phyloP scores from a whole-genome alignment of 2,888 invertebrate genomes.

The Limnephilus rhombicus region DNA sequence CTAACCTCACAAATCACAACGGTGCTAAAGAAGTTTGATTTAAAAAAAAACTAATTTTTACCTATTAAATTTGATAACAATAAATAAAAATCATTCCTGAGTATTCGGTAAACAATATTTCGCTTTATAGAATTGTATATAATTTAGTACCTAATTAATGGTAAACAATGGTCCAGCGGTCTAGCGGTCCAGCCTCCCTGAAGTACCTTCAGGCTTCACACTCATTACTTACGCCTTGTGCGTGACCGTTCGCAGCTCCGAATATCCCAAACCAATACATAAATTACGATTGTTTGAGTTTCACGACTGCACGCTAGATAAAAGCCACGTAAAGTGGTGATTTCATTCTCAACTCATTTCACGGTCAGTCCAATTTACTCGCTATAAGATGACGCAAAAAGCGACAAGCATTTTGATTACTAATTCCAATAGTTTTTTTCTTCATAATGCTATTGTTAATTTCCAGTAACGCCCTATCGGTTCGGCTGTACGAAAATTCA shows the following conservation, averaged over 20 bases:
- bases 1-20: too few relatives aligned
- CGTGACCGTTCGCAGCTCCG: slow-evolving; percentile 1
- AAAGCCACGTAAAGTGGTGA: slow-evolving; percentile 46
- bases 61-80: too few relatives aligned
- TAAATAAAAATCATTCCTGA: too few relatives aligned
- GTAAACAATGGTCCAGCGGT: neutral
- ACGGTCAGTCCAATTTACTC: slow-evolving; percentile 50
- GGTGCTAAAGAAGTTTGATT: too few relatives aligned
- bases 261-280: neutral
- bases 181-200: neutral
- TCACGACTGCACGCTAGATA: neutral
- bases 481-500: slow-evolving; percentile 18
- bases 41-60: too few relatives aligned
- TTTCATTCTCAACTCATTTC: slow-evolving; percentile 50
- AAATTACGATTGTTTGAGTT: slow-evolving; percentile 19
- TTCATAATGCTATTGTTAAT: slow-evolving; percentile 30
- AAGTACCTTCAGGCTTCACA: neutral
- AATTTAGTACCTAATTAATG: neutral
- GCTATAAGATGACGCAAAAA: neutral
- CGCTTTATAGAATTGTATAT: neutral
- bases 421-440: slow-evolving; percentile 24
- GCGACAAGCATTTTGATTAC: slow-evolving; percentile 22
- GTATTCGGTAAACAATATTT: too few relatives aligned
- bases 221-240: neutral
- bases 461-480: slow-evolving; percentile 34